Base-by-base conservation (phyloP, 2,888 invertebrate genomes). In the Mantis religiosa region DNA sequence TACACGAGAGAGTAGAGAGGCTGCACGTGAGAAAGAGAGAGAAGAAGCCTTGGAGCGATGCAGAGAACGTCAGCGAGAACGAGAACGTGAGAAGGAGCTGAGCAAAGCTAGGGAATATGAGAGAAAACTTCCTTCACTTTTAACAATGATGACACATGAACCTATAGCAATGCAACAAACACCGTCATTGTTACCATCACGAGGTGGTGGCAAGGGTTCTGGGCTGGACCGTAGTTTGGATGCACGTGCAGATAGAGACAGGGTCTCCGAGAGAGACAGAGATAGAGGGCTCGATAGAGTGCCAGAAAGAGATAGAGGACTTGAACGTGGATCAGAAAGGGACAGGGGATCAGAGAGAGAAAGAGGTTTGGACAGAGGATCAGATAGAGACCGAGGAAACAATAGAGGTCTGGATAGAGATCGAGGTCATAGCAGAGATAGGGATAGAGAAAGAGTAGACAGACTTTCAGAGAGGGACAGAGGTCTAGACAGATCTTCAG, bases 1-100 rank as follows among this genome's bases (percentile, higher is more conserved):
- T 90, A 90, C 87, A 82, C 83, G 89, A 88, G 91, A 84, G 84
- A 91, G 89, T 20, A 90, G 95, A 15, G 95, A 95, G 91, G 94
- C 95, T 0, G 95, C 95, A 0, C 92, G 95, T 3, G 95, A 95
- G 90, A 95, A 95, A 91, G 95, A 95, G 91, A 93, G 95, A 0
- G 94, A 95, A 91, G 97, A 97, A 90, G 94, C 95, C 0, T 92
- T 95, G 88, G 96, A 96, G 2, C 94, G 97, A 90, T 96, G 96
- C 94, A 41, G 89, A 28, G 90, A 90, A 15, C 88, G 90, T 3
- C 86, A 90, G 4, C 87, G 90, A 20, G 90, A 90, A 34, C 84
- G 90, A 27, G 90, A 90, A n/a, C 87, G 90, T 20, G 90, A 90
- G 34, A 89, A 90, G 28, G 90, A 90, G 14, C 71, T 89, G 83